Evolutionary conservation across 2,113 vertebrate species (phyloP), one percentile per base, ranked within the genome.

Genomic region (Trichechus manatus): DNA sequence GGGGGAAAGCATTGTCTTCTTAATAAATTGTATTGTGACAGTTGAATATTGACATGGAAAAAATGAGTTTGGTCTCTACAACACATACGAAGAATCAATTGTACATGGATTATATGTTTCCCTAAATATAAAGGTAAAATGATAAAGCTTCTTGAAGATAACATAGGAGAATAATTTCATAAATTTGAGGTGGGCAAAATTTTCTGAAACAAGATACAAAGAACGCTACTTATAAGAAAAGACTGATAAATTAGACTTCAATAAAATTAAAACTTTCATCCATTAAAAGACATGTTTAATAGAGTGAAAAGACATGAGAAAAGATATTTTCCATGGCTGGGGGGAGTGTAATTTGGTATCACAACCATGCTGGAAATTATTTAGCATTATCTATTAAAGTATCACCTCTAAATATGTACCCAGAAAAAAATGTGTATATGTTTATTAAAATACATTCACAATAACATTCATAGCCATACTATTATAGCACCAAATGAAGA

Each of bases 341-440:
- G 80, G 42, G 78, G 25, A 64, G n/a, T 75, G 15, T 83, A 74
- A 89, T 53, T 64, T 94, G 19, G 27, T 84, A 78, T 31, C 33
- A 74, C n/a, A 89, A 83, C 10, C 15, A 50, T 42, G 64, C n/a
- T 84, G 59, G n/a, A 89, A 83, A 83, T 89, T 75, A 94, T 83
- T 89, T 66, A 56, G 17, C 61, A 42, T 79, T 56, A 66, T 61
- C 53, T 61, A 1, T 77, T 74, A 89, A 64, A 74, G 23, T 74
- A 31, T 74, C 74, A 94, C 23, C 36, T 87, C n/a, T 59, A 86
- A 86, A 75, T 66, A 86, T 17, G 66, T 78, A 86, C 27, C 83
- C n/a, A 86, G 44, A 27, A 86, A 23, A 23, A 92, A 82, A 82
- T 72, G 59, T 50, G n/a, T 39, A 23, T 31, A 56, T 74, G 66